Evolutionary conservation across 2,888 invertebrate genomes (phyloP), one percentile per base, ranked within the genome.

Genomic region (Metacarcinus magister): DNA sequence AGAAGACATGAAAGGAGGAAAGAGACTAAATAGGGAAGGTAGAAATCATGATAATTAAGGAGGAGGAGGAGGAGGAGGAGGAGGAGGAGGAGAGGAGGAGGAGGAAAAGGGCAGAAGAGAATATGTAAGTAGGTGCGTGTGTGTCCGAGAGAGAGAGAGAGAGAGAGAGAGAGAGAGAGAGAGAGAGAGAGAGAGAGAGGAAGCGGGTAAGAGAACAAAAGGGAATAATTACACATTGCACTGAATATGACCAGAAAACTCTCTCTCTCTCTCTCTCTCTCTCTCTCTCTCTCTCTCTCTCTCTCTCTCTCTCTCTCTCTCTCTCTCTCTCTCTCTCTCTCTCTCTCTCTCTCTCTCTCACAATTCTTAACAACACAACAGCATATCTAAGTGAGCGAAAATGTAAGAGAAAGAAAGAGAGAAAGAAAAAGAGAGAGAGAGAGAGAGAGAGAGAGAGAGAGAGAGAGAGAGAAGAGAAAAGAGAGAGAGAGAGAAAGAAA

Each of bases 21-120:
- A 44, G 39, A 39, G 46, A 46, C 43, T 23, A 46, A 91, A 91
- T 43, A 91, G 23, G 43, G 60, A 60, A 91, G 28, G 44, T 46
- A 43, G 19, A 91, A 91, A 48, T 82, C 32, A 82, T 82, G 32
- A 82, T 82, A 82, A 32, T 82, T 82, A 82, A 82, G 82, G 82
- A 82, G 48, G 28, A n/a, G 44, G 44, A 44, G 44, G 44, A 44
- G 28, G 23, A 32, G 32, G 32, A 32, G n/a, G n/a, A n/a, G n/a
- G n/a, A n/a, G n/a, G n/a, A n/a, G n/a, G n/a, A n/a, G n/a, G n/a
- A n/a, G n/a, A n/a, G n/a, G n/a, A n/a, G n/a, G n/a, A n/a, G n/a
- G n/a, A n/a, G n/a, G 67, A 67, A 67, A 67, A 67, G 67, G 67
- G 67, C 67, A 67, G 19, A 23, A 67, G 67, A 23, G 67, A 67